Conservation (phyloP, 2,113 vertebrate genomes). For the Tapirus terrestris region DNA sequence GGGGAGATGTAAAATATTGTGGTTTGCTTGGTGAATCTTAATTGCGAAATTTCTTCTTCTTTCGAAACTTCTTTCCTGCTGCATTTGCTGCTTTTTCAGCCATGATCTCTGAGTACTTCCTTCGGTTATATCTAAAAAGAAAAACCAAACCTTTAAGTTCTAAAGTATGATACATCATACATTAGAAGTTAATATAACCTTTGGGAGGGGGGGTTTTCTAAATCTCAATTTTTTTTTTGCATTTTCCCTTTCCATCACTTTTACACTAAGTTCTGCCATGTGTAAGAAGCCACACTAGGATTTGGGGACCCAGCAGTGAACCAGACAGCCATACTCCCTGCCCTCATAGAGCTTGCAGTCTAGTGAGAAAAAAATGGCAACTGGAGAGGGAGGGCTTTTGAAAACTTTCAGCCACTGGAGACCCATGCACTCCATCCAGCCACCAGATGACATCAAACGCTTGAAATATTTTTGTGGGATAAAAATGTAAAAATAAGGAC, state of each 20-base stretch:
- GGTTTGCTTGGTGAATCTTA: constrained; percentile 79
- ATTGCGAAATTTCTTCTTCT: constrained; percentile 93
- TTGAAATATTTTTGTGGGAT: neutral
- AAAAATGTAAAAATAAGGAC: constrained; percentile 29
- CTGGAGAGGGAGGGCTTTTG: neutral
- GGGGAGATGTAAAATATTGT: constrained; percentile 33
- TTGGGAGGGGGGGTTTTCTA: neutral
- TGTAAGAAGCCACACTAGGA: neutral
- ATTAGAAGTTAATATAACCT: constrained; percentile 33
- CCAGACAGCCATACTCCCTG: neutral
- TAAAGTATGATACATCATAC: constrained; percentile 51
- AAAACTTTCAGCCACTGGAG: neutral
- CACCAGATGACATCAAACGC: neutral
- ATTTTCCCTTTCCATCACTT: neutral
- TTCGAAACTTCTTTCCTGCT: constrained; percentile 93
- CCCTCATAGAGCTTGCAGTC: neutral
- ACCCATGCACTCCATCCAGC: neutral
- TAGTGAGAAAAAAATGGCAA: neutral
- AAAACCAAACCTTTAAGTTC: constrained; percentile 71
- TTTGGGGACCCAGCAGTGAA: neutral
- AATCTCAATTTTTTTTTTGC: neutral
- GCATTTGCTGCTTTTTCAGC: constrained; percentile 92
- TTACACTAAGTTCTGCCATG: neutral
- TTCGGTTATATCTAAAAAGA: constrained; percentile 94
- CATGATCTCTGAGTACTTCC: constrained; percentile 94